Base-by-base conservation (phyloP, 1,140 invertebrate species). In the Aphelenchoides avenae region DNA sequence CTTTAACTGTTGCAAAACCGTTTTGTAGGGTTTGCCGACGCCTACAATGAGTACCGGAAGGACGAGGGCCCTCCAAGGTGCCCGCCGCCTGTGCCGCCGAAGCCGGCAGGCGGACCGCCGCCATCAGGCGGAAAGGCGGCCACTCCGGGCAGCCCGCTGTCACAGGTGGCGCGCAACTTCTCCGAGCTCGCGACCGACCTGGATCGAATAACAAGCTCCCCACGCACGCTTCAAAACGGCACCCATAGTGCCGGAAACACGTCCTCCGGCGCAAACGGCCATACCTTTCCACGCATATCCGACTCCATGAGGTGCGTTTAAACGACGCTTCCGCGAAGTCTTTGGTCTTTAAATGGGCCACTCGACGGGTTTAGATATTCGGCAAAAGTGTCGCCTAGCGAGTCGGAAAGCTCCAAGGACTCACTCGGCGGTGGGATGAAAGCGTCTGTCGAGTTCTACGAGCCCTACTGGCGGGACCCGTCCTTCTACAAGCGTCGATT, bases 401-500 rank as follows among this genome's bases (percentile, higher is more conserved):
- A 13, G 29, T 40, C 29, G 24, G 36, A 11, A 15, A 61, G 9
- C 7, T 24, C 18, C 50, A 57, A 3, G 31, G 15, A n/a, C 27
- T 26, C 20, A 6, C 22, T 22, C 5, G 15, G 9, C 5, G n/a
- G 15, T n/a, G n/a, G n/a, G 2, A 52, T 52, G 13, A 9, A n/a
- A 15, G 15, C 48, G n/a, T 4, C 22, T 5, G 18, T 31, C 5
- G 61, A 49, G 13, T 30, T 26, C 18, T 59, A 69, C 53, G 63
- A 58, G 18, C 63, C 61, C 11, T 64, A 64, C 39, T 64, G 61
- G 61, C 18, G 61, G 29, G 61, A 64, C 41, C 49, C 62, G 1
- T 11, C 5, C 1, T 61, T 61, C 30, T 64, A 64, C 27, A 58
- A 50, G 39, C 63, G 63, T 7, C 33, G 52, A 13, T 66, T 59